Evolutionary conservation across 2,888 invertebrate genomes (phyloP).

Genomic region (Macrosiphum euphorbiae): DNA sequence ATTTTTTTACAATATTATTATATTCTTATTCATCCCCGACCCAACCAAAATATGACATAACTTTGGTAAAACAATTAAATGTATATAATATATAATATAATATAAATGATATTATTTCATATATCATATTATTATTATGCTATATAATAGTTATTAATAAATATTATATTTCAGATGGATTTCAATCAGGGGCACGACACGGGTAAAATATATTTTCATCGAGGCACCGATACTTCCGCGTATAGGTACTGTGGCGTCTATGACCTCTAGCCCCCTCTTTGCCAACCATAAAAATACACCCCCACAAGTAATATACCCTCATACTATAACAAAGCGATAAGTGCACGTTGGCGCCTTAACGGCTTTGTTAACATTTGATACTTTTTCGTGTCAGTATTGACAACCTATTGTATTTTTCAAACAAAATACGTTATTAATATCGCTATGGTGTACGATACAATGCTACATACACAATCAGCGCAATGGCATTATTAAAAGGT

Average conservation of each 20-base stretch:
- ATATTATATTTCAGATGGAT: neutral
- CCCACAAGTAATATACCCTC: neutral
- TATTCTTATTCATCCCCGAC: neutral
- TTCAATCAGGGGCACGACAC: neutral
- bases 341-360: neutral
- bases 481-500: neutral
- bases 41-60: neutral
- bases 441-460: neutral
- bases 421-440: neutral
- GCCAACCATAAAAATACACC: neutral
- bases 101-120: neutral
- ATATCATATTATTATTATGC: neutral
- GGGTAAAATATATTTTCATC: neutral
- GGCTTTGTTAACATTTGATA: constrained; percentile 7
- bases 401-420: constrained; percentile 3
- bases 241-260: neutral
- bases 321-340: neutral
- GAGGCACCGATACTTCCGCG: neutral
- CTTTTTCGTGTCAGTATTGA: neutral
- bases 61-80: neutral
- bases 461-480: neutral
- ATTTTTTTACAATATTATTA: neutral
- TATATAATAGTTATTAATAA: neutral
- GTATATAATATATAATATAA: neutral
- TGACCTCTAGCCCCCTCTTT: neutral